Conservation (phyloP, 2,888 invertebrate genomes). For the Spodoptera littoralis region DNA sequence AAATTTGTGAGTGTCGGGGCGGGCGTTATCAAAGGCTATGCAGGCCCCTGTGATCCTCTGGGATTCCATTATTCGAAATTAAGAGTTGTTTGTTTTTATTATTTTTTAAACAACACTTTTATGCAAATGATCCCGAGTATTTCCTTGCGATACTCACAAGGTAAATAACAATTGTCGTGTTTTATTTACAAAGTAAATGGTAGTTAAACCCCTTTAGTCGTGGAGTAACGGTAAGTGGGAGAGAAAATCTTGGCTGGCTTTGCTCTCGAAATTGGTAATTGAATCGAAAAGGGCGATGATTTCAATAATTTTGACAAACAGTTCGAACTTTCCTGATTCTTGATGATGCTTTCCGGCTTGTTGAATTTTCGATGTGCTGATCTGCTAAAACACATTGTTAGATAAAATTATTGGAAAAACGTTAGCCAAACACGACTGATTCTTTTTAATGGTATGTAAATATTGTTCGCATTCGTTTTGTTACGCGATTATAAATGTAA, state of each 20-base stretch:
- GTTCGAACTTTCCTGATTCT: slow-evolving; percentile 54
- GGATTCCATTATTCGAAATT: slow-evolving; percentile 72
- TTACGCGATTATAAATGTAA: slow-evolving; percentile 13
- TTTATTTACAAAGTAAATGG: slow-evolving; percentile 52
- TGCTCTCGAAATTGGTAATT: slow-evolving; percentile 51
- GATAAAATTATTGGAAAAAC: slow-evolving; percentile 70
- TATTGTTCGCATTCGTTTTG: slow-evolving; percentile 46
- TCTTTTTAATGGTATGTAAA: slow-evolving; percentile 62
- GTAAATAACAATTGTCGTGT: slow-evolving; percentile 49
- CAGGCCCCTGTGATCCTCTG: slow-evolving; percentile 68
- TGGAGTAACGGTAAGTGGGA: slow-evolving; percentile 30
- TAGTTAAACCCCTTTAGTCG: slow-evolving; percentile 40
- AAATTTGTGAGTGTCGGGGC: slow-evolving; percentile 66
- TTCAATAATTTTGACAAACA: slow-evolving; percentile 61
- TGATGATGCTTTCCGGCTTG: slow-evolving; percentile 61
- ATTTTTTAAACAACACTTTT: slow-evolving; percentile 60
- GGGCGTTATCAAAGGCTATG: slow-evolving; percentile 73
- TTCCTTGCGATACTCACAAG: slow-evolving; percentile 48
- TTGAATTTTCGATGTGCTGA: slow-evolving; percentile 63
- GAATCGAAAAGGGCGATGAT: slow-evolving; percentile 43
- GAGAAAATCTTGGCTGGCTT: slow-evolving; percentile 27
- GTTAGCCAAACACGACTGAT: slow-evolving; percentile 65
- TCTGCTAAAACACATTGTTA: slow-evolving; percentile 61
- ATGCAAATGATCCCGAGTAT: slow-evolving; percentile 46
- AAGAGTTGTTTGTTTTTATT: slow-evolving; percentile 69